Conservation (phyloP, 2,888 invertebrate genomes). For the Scaptomyza parva region DNA sequence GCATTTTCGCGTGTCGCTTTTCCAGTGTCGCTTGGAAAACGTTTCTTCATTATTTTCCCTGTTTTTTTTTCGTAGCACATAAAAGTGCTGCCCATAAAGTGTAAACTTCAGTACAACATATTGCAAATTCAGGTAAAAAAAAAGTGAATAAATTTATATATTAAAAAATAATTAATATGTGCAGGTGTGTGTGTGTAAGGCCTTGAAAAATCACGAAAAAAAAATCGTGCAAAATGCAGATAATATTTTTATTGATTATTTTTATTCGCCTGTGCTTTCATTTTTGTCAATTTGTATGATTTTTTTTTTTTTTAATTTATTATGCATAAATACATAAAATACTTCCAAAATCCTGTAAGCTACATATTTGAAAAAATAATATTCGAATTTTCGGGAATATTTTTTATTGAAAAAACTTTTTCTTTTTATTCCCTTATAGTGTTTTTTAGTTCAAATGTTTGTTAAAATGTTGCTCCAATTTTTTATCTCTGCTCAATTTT, state of each 20-base stretch:
- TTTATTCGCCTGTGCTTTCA: background rate
- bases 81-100: constrained; percentile 15
- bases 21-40: constrained; percentile 6
- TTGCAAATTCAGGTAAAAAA: constrained; percentile 17
- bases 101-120: constrained; percentile 4
- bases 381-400: background rate
- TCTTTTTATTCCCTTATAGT: no score
- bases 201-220: constrained; percentile 21
- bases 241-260: constrained; percentile 7
- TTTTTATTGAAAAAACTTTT: no score
- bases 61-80: constrained; percentile 10
- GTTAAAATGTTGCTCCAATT: background rate
- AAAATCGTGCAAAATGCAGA: constrained; percentile 26
- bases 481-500: background rate
- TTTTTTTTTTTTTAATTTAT: constrained; percentile 4
- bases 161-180: background rate
- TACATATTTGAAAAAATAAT: background rate
- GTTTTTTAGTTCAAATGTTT: no score
- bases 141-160: background rate
- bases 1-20: constrained; percentile 16
- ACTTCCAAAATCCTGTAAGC: background rate
- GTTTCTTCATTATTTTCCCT: background rate
- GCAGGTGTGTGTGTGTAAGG: constrained; percentile 1
- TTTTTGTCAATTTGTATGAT: background rate
- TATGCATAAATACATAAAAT: background rate